Evolutionary conservation across 2,888 invertebrate genomes (phyloP).

Genomic region (Deilephila porcellus): DNA sequence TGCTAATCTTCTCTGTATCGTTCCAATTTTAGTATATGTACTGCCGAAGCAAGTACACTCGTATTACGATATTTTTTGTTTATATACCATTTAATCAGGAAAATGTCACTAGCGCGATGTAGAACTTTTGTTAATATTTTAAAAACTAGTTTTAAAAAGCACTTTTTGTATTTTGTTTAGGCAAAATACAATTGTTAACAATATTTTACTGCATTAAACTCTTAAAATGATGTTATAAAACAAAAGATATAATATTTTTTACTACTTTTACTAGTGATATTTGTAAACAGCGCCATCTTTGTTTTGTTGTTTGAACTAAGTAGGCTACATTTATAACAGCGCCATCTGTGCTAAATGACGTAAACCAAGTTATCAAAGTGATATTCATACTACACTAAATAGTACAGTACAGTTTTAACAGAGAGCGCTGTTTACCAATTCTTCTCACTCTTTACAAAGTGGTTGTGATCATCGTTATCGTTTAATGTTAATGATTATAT

Average conservation of each 20-base stretch:
- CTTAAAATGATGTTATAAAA: neutral
- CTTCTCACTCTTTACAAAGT: no score
- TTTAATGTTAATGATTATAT: no score
- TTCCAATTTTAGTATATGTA: conserved; percentile 70
- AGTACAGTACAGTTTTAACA: neutral
- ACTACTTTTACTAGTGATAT: neutral
- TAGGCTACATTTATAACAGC: neutral
- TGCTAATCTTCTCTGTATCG: conserved; percentile 69
- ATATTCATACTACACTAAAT: neutral
- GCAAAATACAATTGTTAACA: neutral
- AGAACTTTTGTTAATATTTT: conserved; percentile 32
- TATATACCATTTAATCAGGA: conserved; percentile 20
- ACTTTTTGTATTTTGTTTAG: neutral
- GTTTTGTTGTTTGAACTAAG: no score
- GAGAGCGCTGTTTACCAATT: neutral
- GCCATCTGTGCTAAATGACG: neutral
- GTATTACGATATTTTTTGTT: fast-evolving
- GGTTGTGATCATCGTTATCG: no score
- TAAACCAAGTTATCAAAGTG: neutral
- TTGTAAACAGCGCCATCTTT: no score
- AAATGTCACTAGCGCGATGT: conserved; percentile 42
- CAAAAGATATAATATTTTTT: neutral
- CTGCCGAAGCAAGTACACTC: conserved; percentile 64
- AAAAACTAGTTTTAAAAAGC: no score
- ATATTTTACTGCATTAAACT: neutral